A percentile compares a stretch with the other conserved stretches of the same genome.
Conservation (phyloP, 2,113 vertebrate genomes). For the Romanogobio albipinnatus region DNA sequence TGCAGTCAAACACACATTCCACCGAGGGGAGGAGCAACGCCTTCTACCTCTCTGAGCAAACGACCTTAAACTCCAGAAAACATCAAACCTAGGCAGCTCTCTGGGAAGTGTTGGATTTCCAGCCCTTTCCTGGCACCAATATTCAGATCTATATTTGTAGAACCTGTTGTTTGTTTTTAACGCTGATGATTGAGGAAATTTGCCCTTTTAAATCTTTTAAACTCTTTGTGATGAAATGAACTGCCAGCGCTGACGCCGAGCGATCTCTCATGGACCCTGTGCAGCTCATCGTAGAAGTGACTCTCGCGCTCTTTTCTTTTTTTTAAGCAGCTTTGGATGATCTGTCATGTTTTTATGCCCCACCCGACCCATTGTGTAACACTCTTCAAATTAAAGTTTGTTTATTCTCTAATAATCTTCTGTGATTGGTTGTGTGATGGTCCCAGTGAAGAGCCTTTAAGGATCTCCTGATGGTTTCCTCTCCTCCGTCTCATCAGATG, state of each 20-base stretch:
- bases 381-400: constrained; percentile 97
- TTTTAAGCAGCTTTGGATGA: constrained; percentile 82
- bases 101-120: constrained; percentile 76
- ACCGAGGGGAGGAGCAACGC: constrained; percentile 65
- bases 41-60: constrained; percentile 56
- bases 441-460: no score
- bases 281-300: not conserved
- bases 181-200: constrained; percentile 49
- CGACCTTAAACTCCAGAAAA: constrained; percentile 43
- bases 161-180: constrained; percentile 70
- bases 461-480: no score
- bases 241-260: constrained; percentile 1
- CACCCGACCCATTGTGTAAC: constrained; percentile 84
- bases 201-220: constrained; percentile 65
- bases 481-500: no score
- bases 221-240: constrained; percentile 57
- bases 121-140: constrained; percentile 68
- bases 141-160: constrained; percentile 72
- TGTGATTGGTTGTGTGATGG: not conserved
- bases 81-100: constrained; percentile 80
- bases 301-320: constrained; percentile 46
- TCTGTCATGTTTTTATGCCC: constrained; percentile 64
- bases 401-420: constrained; percentile 79
- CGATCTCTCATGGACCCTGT: not conserved
- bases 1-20: constrained; percentile 79